Evolutionary conservation across 2,888 invertebrate genomes (phyloP).

Genomic region (Eudemis profundana): DNA sequence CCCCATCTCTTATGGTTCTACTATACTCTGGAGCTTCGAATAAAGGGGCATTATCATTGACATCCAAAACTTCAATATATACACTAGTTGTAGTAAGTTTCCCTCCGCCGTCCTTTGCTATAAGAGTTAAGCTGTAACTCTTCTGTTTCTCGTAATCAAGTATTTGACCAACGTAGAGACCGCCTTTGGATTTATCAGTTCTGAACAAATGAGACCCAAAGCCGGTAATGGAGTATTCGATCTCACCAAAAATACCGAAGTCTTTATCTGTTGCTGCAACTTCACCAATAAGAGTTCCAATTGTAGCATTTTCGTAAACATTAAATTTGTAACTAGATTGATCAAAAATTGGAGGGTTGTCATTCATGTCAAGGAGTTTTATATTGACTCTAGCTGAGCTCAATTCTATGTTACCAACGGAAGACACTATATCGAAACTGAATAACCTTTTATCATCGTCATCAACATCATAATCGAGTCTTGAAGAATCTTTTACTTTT

Average conservation of each 20-base stretch:
- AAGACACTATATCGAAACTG: conserved; percentile 88
- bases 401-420: conserved; percentile 82
- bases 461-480: conserved; percentile 89
- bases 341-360: conserved; percentile 90
- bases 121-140: conserved; percentile 91
- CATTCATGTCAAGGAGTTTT: conserved; percentile 90
- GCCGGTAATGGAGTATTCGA: conserved; percentile 91
- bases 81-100: conserved; percentile 89
- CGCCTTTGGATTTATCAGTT: conserved; percentile 88
- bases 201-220: conserved; percentile 92
- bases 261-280: conserved; percentile 90
- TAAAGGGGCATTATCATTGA: conserved; percentile 91
- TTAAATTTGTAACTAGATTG: conserved; percentile 87
- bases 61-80: conserved; percentile 89
- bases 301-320: conserved; percentile 87
- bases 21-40: conserved; percentile 90
- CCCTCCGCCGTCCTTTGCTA: conserved; percentile 93
- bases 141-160: conserved; percentile 93
- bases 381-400: conserved; percentile 87
- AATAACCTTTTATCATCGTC: conserved; percentile 85
- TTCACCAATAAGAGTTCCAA: conserved; percentile 87
- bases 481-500: conserved; percentile 87
- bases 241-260: conserved; percentile 88
- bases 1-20: conserved; percentile 91
- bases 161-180: conserved; percentile 86